Base-by-base conservation (phyloP, 1,140 invertebrate species). In the Diuraphis noxia region DNA sequence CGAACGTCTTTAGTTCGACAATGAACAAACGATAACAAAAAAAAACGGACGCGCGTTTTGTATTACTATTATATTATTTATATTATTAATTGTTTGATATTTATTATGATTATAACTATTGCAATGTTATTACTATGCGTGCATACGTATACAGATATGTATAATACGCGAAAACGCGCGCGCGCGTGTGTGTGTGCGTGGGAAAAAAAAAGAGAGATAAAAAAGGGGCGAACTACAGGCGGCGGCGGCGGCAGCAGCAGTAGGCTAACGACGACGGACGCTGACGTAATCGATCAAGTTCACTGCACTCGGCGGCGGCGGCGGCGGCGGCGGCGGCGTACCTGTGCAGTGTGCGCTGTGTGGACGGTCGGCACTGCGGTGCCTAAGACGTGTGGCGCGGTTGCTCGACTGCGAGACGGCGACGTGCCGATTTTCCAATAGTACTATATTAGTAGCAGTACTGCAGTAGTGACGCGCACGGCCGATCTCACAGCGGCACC, bases 261-360 rank as follows among this genome's bases (percentile, higher is more conserved):
- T 91, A 46, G 77, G 72, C 72, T 82, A 49, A 49, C 86, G 49
- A 63, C 89, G 52, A 63, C 89, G 52, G 43, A 34, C 89, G 88
- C 88, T 91, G 89, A 91, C 89, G 77, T 82, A 91, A 91, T 91
- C 89, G 89, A 91, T 91, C 63, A 91, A 82, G 89, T 91, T 91
- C 89, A 91, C 89, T 91, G 89, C 89, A 91, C 89, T 91, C 89
- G 77, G 89, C 56, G 56, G 56, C 56, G 56, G 56, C 56, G 56
- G 56, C 89, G 77, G 89, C 56, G 56, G 56, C 56, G 56, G 56
- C 56, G 56, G 56, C 49, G 49, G 52, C 56, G 56, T 72, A 72
- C 56, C 56, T 91, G 63, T 86, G 46, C 43, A 43, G 8, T 13
- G 43, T 86, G 46, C 43, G 84, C 9, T 13, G 43, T 86, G n/a